A percentile compares a stretch with the other conserved stretches of the same genome.
phyloP scores from a whole-genome alignment of 2,888 invertebrate genomes.

The Caenorhabditis zanzibari region DNA sequence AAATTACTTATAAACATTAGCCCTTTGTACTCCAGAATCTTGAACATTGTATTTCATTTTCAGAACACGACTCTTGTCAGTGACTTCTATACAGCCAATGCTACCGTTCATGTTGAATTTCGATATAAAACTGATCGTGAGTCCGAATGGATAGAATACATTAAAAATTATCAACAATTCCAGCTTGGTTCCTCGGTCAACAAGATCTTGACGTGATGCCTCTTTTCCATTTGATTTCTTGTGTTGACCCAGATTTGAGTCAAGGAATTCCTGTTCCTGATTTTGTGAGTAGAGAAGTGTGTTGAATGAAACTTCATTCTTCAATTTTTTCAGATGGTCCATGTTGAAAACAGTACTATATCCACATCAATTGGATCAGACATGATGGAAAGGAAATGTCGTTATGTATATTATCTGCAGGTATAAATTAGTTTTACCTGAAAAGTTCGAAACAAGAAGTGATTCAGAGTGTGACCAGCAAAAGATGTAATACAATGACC shows the following conservation, averaged over 20 bases:
- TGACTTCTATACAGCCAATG: slow-evolving; percentile 76
- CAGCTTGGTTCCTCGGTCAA: slow-evolving; percentile 79
- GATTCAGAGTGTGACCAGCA: slow-evolving; percentile 62
- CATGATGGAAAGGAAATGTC: slow-evolving; percentile 79
- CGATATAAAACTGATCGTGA: slow-evolving; percentile 65
- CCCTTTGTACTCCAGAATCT: no score
- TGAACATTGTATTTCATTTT: neutral
- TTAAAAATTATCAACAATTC: neutral
- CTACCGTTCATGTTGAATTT: slow-evolving; percentile 74
- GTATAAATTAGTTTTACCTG: slow-evolving; percentile 11
- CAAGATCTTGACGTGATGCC: slow-evolving; percentile 77
- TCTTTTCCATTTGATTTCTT: slow-evolving; percentile 78
- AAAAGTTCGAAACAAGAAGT: neutral
- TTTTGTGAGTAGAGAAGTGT: slow-evolving; percentile 79
- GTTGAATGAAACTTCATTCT: neutral
- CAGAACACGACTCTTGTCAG: slow-evolving; percentile 51
- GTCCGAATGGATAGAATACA: neutral
- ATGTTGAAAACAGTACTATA: slow-evolving; percentile 62
- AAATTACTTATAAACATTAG: no score
- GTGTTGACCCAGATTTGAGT: slow-evolving; percentile 75
- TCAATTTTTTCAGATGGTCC: slow-evolving; percentile 31
- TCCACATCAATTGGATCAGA: slow-evolving; percentile 74
- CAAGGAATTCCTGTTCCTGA: slow-evolving; percentile 76
- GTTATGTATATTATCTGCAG: slow-evolving; percentile 75
- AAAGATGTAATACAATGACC: slow-evolving; percentile 68